Conservation (phyloP, 2,113 vertebrate genomes). For the Poeciliopsis retropinna region DNA sequence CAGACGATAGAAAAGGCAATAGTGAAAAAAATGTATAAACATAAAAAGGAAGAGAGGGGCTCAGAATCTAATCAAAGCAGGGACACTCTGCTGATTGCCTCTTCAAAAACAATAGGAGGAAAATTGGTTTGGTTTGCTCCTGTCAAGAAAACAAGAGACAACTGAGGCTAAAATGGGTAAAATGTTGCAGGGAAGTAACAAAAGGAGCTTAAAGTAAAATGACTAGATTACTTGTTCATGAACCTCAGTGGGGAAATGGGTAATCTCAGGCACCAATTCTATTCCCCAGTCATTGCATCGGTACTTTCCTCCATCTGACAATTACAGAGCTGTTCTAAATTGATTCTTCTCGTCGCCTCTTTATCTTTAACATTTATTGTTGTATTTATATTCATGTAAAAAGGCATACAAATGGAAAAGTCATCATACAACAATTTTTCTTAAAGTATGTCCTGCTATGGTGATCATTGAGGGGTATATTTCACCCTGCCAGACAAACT, state of each 20-base stretch:
- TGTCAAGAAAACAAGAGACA: conserved; percentile 63
- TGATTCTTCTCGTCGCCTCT: conserved; percentile 20
- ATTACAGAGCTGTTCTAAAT: conserved; percentile 59
- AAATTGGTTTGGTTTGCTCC: conserved; percentile 74
- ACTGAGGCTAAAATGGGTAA: conserved; percentile 66
- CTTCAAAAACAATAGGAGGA: conserved; percentile 67
- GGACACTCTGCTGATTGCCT: conserved; percentile 71
- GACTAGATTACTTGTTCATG: conserved; percentile 65
- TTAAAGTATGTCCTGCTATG: conserved; percentile 23
- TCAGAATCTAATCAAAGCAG: conserved; percentile 74
- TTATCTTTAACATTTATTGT: conserved; percentile 33
- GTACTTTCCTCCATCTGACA: conserved; percentile 39
- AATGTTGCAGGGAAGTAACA: conserved; percentile 63
- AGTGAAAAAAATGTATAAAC: conserved; percentile 40
- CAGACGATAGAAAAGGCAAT: conserved; percentile 24
- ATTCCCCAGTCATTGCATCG: conserved; percentile 37
- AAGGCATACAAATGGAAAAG: conserved; percentile 43
- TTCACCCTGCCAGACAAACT: conserved; percentile 36
- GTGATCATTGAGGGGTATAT: conserved; percentile 20
- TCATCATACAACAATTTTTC: conserved; percentile 38
- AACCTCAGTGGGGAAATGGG: conserved; percentile 21
- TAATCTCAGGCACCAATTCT: conserved; percentile 55
- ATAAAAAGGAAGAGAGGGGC: conserved; percentile 40
- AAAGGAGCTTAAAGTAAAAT: conserved; percentile 67
- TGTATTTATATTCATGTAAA: conserved; percentile 50